A percentile compares a stretch with the other conserved stretches of the same genome.
These are phyloP conservation scores for Elegia similella DNA, from an alignment of 2,888 invertebrate species.

Conservation along the genomic window DNA sequence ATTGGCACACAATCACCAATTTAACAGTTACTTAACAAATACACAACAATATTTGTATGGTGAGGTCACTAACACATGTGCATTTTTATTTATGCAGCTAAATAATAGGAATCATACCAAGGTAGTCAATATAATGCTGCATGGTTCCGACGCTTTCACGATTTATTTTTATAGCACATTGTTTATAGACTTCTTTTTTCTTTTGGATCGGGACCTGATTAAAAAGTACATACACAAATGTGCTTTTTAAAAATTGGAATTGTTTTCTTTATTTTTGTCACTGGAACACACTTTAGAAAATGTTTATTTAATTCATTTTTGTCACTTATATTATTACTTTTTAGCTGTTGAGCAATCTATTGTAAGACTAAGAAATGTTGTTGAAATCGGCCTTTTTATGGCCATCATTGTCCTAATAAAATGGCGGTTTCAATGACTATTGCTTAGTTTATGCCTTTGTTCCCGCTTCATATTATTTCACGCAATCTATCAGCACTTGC, in stretches of 20 bases:
- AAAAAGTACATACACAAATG: slow-evolving; percentile 5
- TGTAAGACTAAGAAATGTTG: no score
- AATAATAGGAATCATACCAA: slow-evolving; percentile 82
- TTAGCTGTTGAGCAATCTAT: not conserved
- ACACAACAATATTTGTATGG: slow-evolving; percentile 43
- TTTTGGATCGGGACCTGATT: not conserved
- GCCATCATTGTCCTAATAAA: no score
- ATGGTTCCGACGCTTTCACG: slow-evolving; percentile 35
- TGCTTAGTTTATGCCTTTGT: not conserved
- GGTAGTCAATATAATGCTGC: slow-evolving; percentile 67
- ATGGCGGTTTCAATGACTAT: no score
- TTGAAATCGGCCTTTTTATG: no score
- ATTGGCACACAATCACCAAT: slow-evolving; percentile 28
- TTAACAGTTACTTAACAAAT: slow-evolving; percentile 26
- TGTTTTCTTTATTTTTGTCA: not conserved
- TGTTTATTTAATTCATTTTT: not conserved
- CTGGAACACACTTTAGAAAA: not conserved
- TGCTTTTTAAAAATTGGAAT: slow-evolving; percentile 6
- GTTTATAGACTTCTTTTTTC: slow-evolving; percentile 15
- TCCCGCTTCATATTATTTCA: not conserved
- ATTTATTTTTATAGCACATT: slow-evolving; percentile 24
- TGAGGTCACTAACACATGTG: slow-evolving; percentile 67
- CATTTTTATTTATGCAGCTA: slow-evolving; percentile 81
- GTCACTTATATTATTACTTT: not conserved
- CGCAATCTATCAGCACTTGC: not conserved